Base-by-base conservation (phyloP, 2,113 vertebrate genomes). In the Hippocampus abdominalis region DNA sequence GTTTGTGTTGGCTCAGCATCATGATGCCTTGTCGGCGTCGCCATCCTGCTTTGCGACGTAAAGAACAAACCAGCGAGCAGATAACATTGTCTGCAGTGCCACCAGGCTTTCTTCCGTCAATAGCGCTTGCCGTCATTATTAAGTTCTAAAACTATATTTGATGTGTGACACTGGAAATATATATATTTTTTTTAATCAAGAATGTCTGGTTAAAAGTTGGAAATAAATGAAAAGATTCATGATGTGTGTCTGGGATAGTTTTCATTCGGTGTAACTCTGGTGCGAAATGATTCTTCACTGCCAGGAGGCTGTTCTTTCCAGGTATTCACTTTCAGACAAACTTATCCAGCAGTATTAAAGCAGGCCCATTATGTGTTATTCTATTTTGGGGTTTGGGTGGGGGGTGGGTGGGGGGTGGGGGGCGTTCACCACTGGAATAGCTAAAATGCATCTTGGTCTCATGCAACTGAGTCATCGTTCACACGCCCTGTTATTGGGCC, bases 11-110 rank as follows among this genome's bases (percentile, higher is more conserved):
- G 72, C 68, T 65, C 64, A n/a, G 36, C 63, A 74, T 81, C 69
- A 71, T 40, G 73, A 75, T 74, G 57, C 54, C 67, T 61, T 70
- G 76, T 82, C 75, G 80, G 64, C 73, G 65, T 73, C 71, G 70
- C 68, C 72, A 66, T 79, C 70, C 74, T 70, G 57, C 66, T 64
- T 72, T 59, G 13, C 60, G 68, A 63, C 66, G n/a, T 36, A 72
- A 84, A 75, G 75, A 71, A 84, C 77, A 69, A 69, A 82, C 75
- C 68, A 81, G 70, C 61, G 81, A 72, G 75, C 46, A 71, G 86
- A 92, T 90, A 90, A 90, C 87, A 90, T 87, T 90, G 87, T 90
- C 63, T 39, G 23, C 23, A 36, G 27, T 65, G 57, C 27, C 49
- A 61, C 66, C 39, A 25, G 66, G 29, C 71, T 83, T 85, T 88